Evolutionary conservation across 2,113 vertebrate genomes (phyloP).

Genomic region (Pyxicephalus adspersus): DNA sequence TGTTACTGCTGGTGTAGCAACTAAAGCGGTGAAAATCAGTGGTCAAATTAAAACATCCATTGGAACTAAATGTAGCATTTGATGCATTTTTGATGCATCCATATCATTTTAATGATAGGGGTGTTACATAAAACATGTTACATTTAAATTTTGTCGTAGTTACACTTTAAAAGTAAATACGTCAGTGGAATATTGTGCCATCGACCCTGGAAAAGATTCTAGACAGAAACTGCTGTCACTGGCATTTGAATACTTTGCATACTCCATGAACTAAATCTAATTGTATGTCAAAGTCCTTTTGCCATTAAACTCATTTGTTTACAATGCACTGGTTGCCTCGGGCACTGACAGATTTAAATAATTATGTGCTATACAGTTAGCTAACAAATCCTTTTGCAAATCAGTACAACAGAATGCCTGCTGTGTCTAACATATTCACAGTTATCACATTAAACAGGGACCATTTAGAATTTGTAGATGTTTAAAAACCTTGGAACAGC

Average conservation of each 20-base stretch:
- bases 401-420: constrained; percentile 23
- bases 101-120: too few species aligned
- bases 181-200: not conserved
- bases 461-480: constrained; percentile 16
- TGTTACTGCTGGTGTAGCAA: too few species aligned
- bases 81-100: too few species aligned
- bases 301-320: constrained; percentile 1
- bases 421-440: constrained; percentile 21
- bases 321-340: constrained; percentile 15
- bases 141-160: too few species aligned
- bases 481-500: not conserved
- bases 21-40: too few species aligned
- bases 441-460: constrained; percentile 1
- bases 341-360: constrained; percentile 23
- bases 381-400: constrained; percentile 30
- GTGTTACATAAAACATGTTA: too few species aligned
- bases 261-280: constrained; percentile 25
- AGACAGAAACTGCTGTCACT: not conserved
- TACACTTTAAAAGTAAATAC: too few species aligned
- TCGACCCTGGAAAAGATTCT: not conserved
- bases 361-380: constrained; percentile 23
- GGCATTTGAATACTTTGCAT: not conserved
- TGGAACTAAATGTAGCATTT: too few species aligned
- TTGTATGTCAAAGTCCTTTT: constrained; percentile 27
- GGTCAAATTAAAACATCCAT: too few species aligned